Evolutionary conservation across 2,888 invertebrate species (phyloP), one percentile per base, ranked within the genome.

Genomic region (Acanthococcus lagerstroemiae): DNA sequence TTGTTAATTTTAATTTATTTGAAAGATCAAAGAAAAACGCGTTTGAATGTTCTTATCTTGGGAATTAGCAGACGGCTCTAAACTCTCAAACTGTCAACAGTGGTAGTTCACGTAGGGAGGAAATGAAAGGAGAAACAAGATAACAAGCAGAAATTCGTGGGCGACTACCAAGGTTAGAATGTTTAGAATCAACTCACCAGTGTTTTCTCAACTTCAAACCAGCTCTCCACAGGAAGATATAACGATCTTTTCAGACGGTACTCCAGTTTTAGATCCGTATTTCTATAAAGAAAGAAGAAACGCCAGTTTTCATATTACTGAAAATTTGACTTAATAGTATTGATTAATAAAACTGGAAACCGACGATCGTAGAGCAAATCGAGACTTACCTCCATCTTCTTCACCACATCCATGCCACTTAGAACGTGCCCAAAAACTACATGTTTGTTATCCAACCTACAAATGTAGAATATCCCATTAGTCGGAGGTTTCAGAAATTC

Each of bases 391-490:
- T 96, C 96, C 79, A 96, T 89, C 77, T 93, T 90, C 75, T 90
- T 87, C 0, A 95, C 80, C 1, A 96, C 88, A 75, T 95, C 93
- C 74, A 95, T 81, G 1, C 96, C 96, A 70, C 91, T 90, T 66
- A 94, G 87, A 22, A 97, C 92, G 76, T 94, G 89, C 0, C 97
- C 99, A 78, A 99, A 99, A 0, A 96, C 97, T 7, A 97, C 96
- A 78, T 99, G 97, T 75, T 97, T 97, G 27, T 84, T 84, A 78
- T 99, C 96, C 67, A 99, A 77, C 95, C 85, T 86, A 76, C 45
- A 77, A 77, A 67, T 55, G 69, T 7, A 27, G 27, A 26, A 30
- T 6, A 30, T n/a, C n/a, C n/a, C n/a, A n/a, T n/a, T n/a, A n/a
- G n/a, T n/a, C n/a, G n/a, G n/a, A n/a, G n/a, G n/a, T n/a, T n/a